A percentile compares a stretch with the other conserved stretches of the same genome.
Evolutionary conservation across 2,113 vertebrate genomes (phyloP).

Genomic region (Macquaria ambigua): DNA sequence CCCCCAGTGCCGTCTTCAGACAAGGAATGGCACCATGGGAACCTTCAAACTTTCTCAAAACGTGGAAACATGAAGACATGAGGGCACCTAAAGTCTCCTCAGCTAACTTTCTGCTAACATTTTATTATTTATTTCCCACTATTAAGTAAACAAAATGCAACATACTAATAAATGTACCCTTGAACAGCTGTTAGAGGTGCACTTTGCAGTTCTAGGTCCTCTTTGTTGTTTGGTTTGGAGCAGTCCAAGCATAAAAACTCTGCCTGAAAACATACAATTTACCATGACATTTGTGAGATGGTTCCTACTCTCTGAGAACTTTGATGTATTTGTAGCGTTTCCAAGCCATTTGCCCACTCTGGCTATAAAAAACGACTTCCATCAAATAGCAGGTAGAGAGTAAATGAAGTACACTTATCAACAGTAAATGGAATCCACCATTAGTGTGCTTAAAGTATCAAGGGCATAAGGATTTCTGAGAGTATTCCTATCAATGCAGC

Average conservation of each 20-base stretch:
- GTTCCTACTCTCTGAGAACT: slow-evolving; percentile 9
- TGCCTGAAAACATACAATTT: slow-evolving; percentile 21
- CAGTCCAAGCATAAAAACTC: not conserved
- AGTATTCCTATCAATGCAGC: not conserved
- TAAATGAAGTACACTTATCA: slow-evolving; percentile 16
- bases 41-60: not conserved
- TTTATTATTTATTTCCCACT: slow-evolving; percentile 20
- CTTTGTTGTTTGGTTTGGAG: slow-evolving; percentile 29
- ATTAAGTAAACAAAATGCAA: slow-evolving; percentile 1
- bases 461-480: slow-evolving; percentile 20
- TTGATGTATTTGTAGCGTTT: slow-evolving; percentile 32
- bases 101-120: slow-evolving; percentile 3
- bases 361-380: slow-evolving; percentile 12
- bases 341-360: slow-evolving; percentile 17
- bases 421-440: slow-evolving; percentile 8
- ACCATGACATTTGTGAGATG: slow-evolving; percentile 18
- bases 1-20: slow-evolving; percentile 39
- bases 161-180: slow-evolving; percentile 4
- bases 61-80: not conserved
- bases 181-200: not conserved
- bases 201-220: not conserved
- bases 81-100: slow-evolving; percentile 1
- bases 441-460: slow-evolving; percentile 43
- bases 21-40: slow-evolving; percentile 15
- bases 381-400: not conserved